Conservation (phyloP, 2,797 vertebrate genomes). For the Salmo trutta region DNA sequence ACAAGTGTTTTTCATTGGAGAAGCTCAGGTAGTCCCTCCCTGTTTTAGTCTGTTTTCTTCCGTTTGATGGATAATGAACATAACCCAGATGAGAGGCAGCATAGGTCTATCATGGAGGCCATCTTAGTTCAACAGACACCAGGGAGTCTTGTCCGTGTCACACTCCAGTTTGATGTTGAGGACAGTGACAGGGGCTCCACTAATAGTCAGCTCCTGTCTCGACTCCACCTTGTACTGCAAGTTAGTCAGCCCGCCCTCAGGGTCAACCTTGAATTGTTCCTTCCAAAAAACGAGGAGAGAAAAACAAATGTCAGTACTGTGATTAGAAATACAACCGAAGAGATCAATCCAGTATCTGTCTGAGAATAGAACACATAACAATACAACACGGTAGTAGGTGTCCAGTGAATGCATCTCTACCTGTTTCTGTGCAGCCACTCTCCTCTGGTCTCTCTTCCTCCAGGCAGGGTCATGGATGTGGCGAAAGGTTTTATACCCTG, state of each 20-base stretch:
- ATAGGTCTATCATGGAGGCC: not conserved
- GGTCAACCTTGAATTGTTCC: constrained; percentile 97
- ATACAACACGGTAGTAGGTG: not conserved
- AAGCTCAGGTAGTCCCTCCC: not conserved
- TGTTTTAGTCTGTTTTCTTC: not conserved
- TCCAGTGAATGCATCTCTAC: constrained; percentile 36
- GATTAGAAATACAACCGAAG: not conserved
- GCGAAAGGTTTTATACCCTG: constrained; percentile 91
- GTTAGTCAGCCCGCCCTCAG: constrained; percentile 87
- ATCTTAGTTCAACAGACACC: constrained; percentile 86
- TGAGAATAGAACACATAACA: not conserved
- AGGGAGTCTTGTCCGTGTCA: constrained; percentile 85
- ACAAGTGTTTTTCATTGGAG: not conserved
- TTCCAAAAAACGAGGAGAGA: constrained; percentile 46
- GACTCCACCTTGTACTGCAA: constrained; percentile 87
- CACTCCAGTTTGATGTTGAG: constrained; percentile 88
- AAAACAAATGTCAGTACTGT: not conserved
- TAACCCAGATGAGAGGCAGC: not conserved
- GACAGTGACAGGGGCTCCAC: constrained; percentile 88
- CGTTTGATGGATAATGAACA: not conserved
- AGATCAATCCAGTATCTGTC: not conserved
- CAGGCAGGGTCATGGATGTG: constrained; percentile 95
- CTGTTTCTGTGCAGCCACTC: constrained; percentile 92
- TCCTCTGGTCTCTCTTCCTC: constrained; percentile 96
- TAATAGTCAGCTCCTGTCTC: constrained; percentile 82